These are phyloP conservation scores for Ammodytes dubius DNA, from an alignment of 2,113 vertebrate genomes.

Conservation along the genomic window DNA sequence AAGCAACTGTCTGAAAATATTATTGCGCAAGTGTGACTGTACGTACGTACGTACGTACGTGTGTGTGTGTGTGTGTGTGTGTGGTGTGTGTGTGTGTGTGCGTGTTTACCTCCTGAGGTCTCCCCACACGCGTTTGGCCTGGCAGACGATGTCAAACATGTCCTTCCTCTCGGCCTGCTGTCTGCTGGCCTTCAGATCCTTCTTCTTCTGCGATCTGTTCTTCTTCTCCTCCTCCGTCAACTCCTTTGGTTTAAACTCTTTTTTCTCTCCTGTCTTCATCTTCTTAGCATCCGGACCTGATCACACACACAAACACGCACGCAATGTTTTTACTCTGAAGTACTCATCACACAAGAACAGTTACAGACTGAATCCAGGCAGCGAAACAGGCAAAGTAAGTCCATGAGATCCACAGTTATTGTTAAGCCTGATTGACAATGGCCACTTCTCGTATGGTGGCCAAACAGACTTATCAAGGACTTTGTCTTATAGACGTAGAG, in stretches of 20 bases:
- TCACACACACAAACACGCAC: neutral
- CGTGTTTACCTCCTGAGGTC: slow-evolving; percentile 67
- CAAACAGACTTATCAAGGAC: neutral
- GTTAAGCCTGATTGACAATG: neutral
- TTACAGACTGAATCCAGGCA: neutral
- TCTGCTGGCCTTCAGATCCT: slow-evolving; percentile 89
- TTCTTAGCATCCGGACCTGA: slow-evolving; percentile 88
- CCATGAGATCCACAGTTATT: neutral
- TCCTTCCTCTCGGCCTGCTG: slow-evolving; percentile 89
- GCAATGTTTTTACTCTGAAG: neutral
- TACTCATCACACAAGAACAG: neutral
- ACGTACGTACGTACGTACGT: too few relatives aligned
- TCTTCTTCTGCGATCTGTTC: slow-evolving; percentile 89
- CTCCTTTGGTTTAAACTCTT: slow-evolving; percentile 88
- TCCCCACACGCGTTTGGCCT: slow-evolving; percentile 92
- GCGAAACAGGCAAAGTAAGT: neutral
- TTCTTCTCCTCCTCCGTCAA: slow-evolving; percentile 91
- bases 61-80: slow-evolving; percentile 1
- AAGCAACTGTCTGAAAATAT: too few relatives aligned
- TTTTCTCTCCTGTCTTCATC: slow-evolving; percentile 89
- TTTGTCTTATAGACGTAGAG: too few relatives aligned
- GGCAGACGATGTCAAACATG: slow-evolving; percentile 89
- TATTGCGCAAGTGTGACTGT: neutral
- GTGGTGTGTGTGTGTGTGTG: neutral
- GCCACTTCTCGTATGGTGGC: neutral